phyloP scores from a whole-genome alignment of 1,140 invertebrate genomes.

The Paramacrobiotus metropolitanus region DNA sequence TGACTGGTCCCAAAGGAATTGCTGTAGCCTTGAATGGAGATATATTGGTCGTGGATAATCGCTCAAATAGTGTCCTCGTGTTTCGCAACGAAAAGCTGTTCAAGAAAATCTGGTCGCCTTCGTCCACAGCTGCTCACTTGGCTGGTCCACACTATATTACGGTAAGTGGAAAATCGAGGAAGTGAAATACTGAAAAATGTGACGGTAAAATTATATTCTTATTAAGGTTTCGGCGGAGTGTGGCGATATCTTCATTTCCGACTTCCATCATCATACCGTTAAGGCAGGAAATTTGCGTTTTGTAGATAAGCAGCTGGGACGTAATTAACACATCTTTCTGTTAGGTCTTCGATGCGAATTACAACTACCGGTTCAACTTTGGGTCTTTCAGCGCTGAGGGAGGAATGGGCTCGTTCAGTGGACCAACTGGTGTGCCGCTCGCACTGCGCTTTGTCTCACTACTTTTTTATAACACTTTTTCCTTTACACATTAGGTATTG shows the following conservation, averaged over 20 bases:
- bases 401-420: background rate
- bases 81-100: slow-evolving; percentile 29
- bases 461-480: no score
- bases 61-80: slow-evolving; percentile 29
- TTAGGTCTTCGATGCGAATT: slow-evolving; percentile 19
- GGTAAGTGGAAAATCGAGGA: slow-evolving; percentile 23
- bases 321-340: background rate
- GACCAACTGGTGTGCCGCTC: background rate
- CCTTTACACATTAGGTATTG: slow-evolving; percentile 19
- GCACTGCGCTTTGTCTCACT: no score
- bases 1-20: slow-evolving; percentile 28
- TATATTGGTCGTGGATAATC: slow-evolving; percentile 35
- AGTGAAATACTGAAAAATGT: background rate
- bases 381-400: background rate
- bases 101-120: slow-evolving; percentile 22
- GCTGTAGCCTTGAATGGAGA: slow-evolving; percentile 28
- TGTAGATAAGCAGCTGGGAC: background rate
- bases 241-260: slow-evolving; percentile 30
- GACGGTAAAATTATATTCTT: background rate
- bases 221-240: background rate
- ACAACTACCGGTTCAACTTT: background rate
- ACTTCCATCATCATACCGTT: slow-evolving; percentile 35
- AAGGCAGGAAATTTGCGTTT: slow-evolving; percentile 21
- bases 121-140: slow-evolving; percentile 26
- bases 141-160: slow-evolving; percentile 35